These are phyloP conservation scores for Hirtodrosophila alboralis DNA, from an alignment of 2,888 invertebrate genomes.

Conservation along the genomic window DNA sequence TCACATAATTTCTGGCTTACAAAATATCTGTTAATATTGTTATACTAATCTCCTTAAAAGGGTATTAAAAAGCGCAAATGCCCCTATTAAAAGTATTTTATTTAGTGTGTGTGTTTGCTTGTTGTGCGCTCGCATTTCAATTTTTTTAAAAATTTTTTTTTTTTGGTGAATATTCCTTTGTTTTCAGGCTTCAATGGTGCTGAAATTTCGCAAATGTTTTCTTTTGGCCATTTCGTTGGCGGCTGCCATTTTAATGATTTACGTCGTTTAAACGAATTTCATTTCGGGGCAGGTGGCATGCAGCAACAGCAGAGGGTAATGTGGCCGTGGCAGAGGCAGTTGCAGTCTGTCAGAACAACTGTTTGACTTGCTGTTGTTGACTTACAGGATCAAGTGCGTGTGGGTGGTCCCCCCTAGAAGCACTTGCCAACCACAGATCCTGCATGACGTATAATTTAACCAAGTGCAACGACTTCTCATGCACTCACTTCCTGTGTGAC, in stretches of 20 bases:
- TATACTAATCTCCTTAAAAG: no score
- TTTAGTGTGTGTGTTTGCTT: constrained; percentile 25
- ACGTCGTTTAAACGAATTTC: constrained; percentile 63
- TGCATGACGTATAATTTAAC: constrained; percentile 11
- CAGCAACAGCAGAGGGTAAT: constrained; percentile 5
- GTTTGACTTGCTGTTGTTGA: constrained; percentile 37
- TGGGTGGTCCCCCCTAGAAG: no score
- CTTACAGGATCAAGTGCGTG: constrained; percentile 34
- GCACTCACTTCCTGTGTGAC: constrained; percentile 42
- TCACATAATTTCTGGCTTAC: no score
- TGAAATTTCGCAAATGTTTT: constrained; percentile 76
- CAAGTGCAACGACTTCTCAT: constrained; percentile 56
- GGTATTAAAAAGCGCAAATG: constrained; percentile 67
- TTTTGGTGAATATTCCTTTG: constrained; percentile 45
- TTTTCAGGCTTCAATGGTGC: constrained; percentile 71
- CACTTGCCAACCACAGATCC: no score
- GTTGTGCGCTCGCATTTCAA: constrained; percentile 35
- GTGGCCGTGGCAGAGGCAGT: constrained; percentile 11
- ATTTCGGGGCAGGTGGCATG: constrained; percentile 48
- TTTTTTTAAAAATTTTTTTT: no score
- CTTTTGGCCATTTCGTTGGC: constrained; percentile 63
- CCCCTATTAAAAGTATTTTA: constrained; percentile 72
- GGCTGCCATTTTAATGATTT: constrained; percentile 70
- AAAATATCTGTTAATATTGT: no score
- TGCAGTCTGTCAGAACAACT: constrained; percentile 48